Evolutionary conservation across 2,888 invertebrate genomes (phyloP).

Genomic region (Chelonus formosanus): DNA sequence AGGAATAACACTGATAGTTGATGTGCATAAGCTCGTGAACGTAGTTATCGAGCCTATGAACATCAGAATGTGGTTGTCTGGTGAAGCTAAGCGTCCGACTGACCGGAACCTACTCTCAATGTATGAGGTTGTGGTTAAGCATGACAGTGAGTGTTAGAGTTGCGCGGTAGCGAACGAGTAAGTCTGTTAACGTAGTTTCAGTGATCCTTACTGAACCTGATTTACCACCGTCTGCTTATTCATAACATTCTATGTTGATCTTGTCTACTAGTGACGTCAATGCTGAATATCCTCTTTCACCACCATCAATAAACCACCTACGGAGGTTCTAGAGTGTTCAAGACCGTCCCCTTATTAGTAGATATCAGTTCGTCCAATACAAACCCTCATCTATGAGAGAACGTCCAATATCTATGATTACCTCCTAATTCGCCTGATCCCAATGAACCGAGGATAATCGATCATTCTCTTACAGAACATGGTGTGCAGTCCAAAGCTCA

Average conservation of each 20-base stretch:
- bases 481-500: slow-evolving; percentile 4
- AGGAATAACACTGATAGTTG: neutral
- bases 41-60: slow-evolving; percentile 3
- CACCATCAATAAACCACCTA: too few species aligned
- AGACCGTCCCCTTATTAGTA: slow-evolving; percentile 10
- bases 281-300: too few species aligned
- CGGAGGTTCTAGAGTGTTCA: slow-evolving; percentile 5
- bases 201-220: too few species aligned
- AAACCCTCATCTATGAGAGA: slow-evolving; percentile 1
- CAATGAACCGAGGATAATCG: slow-evolving; percentile 41
- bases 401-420: slow-evolving; percentile 58
- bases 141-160: slow-evolving; percentile 6
- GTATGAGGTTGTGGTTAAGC: slow-evolving; percentile 6
- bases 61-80: slow-evolving; percentile 7
- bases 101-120: slow-evolving; percentile 2
- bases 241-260: too few species aligned
- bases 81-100: slow-evolving; percentile 8
- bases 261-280: too few species aligned
- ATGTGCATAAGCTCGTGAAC: neutral
- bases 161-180: neutral
- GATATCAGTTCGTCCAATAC: slow-evolving; percentile 5
- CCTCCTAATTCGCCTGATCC: slow-evolving; percentile 56
- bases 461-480: slow-evolving; percentile 29
- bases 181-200: too few species aligned
- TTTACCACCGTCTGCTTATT: too few species aligned